Percentiles rank a stretch among this genome's conserved stretches.
These are phyloP conservation scores for Bicyclus anynana DNA, from an alignment of 1,140 invertebrate genomes.

Conservation along the genomic window DNA sequence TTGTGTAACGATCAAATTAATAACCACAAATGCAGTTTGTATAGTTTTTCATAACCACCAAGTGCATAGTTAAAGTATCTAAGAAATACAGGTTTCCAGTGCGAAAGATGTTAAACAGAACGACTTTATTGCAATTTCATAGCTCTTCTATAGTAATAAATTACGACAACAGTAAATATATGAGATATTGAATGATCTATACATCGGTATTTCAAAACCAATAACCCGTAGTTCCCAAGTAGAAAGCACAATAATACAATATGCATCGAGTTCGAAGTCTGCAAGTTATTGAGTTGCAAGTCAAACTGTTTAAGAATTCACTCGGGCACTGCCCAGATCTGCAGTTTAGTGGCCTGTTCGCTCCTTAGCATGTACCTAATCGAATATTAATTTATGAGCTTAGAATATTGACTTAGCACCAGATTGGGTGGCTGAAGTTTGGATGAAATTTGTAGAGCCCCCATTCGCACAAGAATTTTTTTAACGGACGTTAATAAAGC, in stretches of 20 bases:
- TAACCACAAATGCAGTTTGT: no score
- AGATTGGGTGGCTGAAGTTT: neutral
- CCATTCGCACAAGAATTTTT: no score
- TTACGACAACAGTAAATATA: neutral
- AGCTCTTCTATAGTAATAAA: no score
- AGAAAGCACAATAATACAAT: neutral
- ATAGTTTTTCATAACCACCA: no score
- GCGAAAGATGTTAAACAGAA: no score
- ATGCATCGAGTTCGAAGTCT: neutral
- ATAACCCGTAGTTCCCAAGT: neutral
- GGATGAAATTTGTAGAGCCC: neutral
- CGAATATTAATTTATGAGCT: constrained; percentile 2
- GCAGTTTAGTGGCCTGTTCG: constrained; percentile 2
- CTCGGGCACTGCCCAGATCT: neutral
- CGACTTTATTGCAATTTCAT: no score
- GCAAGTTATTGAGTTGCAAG: neutral
- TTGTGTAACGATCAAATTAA: no score
- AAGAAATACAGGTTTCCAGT: no score
- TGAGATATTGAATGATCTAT: neutral
- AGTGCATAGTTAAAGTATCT: no score
- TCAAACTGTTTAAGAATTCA: constrained; percentile 6
- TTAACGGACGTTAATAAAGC: no score
- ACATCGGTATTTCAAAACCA: neutral
- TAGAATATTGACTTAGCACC: neutral
- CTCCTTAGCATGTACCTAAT: neutral